Base-by-base conservation (phyloP, 2,113 vertebrate species). In the Octodon degus region DNA sequence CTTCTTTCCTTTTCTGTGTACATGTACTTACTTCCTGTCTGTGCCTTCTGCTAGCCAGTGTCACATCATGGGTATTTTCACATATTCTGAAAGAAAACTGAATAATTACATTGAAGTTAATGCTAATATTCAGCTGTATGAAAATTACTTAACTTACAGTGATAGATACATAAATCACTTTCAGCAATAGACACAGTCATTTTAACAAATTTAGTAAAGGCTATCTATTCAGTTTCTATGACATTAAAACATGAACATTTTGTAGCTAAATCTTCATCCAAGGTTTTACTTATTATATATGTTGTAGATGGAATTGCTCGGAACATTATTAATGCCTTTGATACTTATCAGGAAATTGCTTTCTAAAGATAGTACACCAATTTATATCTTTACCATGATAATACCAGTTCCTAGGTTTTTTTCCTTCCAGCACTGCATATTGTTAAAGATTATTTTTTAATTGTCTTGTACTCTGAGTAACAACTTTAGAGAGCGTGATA, bases 321-420 rank as follows among this genome's bases (percentile, higher is more conserved):
- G 10, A 89, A 85, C 16, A 86, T n/a, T 70, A 55, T 89, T 63
- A 77, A 63, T 94, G 43, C 13, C 87, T 94, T 90, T 20, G 37
- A 85, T 85, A 50, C 40, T 92, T 92, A 85, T 80, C 55, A 91
- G 19, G 12, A 89, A 93, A 81, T 91, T 85, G 68, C 53, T 89
- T 91, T 93, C 50, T 34, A 84, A 80, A 96, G 89, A 58, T 80
- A 24, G 12, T 40, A 17, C 6, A 67, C 37, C 25, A 67, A 24
- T 91, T 84, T 93, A 43, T 93, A 88, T 85, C 47, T 47, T 68
- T 85, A 43, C 58, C 37, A 43, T 13, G 79, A 5, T 55, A 58
- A 68, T 63, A 62, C 60, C 27, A 84, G 34, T 53, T 80, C n/a
- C 30, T 74, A 43, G 1, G 0, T 17, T 62, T 53, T 53, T n/a